phyloP scores from a whole-genome alignment of 2,797 vertebrate species.

The Gorsachius magnificus region DNA sequence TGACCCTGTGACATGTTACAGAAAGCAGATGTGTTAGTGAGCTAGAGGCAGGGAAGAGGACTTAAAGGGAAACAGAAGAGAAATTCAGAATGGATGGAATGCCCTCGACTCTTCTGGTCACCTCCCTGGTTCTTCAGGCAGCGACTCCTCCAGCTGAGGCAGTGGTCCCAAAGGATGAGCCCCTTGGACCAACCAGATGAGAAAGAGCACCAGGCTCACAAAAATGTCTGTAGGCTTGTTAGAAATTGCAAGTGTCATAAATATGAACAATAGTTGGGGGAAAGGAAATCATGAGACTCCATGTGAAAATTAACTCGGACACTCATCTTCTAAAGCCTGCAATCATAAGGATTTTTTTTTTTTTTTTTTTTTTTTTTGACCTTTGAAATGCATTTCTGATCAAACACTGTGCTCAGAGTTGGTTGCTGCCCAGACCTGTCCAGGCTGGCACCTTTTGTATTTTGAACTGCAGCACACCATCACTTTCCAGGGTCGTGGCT shows the following conservation, averaged over 20 bases:
- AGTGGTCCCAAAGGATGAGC: neutral
- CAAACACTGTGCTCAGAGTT: neutral
- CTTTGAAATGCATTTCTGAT: neutral
- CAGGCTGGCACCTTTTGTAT: neutral
- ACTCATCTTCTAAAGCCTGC: neutral
- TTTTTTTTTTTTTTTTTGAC: neutral
- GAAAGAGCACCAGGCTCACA: neutral
- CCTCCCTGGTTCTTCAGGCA: neutral
- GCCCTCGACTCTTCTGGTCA: neutral
- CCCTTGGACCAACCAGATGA: neutral
- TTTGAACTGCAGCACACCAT: neutral
- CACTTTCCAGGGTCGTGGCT: neutral
- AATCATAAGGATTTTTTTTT: neutral
- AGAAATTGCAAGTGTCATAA: neutral
- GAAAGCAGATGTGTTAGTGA: neutral
- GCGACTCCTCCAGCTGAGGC: fast-evolving
- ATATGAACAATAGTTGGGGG: neutral
- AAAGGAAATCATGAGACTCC: neutral
- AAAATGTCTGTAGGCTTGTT: neutral
- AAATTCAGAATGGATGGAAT: neutral
- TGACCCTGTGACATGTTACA: neutral
- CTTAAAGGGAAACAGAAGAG: neutral
- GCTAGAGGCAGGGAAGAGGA: neutral
- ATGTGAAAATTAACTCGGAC: neutral
- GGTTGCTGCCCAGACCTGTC: neutral